phyloP scores from a whole-genome alignment of 2,888 invertebrate genomes.

The Drosophila monieri region DNA sequence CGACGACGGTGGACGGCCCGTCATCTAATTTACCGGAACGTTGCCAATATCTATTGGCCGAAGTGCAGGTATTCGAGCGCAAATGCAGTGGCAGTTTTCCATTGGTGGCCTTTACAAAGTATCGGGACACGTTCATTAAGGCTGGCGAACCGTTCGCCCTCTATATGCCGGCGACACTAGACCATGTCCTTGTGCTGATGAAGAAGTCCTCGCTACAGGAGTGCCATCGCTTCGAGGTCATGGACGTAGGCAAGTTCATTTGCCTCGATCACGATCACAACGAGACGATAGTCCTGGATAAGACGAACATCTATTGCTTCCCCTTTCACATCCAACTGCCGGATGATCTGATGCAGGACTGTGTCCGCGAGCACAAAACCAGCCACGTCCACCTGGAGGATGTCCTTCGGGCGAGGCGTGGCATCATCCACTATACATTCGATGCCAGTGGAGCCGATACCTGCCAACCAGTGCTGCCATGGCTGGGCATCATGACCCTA shows the following conservation, averaged over 20 bases:
- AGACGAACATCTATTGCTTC: constrained; percentile 51
- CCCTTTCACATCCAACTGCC: constrained; percentile 62
- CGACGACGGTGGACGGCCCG: background rate
- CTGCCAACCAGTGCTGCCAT: background rate
- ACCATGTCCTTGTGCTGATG: constrained; percentile 35
- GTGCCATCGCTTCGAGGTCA: constrained; percentile 39
- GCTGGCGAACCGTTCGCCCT: constrained; percentile 53
- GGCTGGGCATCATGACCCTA: background rate
- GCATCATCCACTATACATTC: constrained; percentile 51
- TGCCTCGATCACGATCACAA: constrained; percentile 31
- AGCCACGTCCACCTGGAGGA: background rate
- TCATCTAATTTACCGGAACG: constrained; percentile 31
- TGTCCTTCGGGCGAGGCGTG: constrained; percentile 11
- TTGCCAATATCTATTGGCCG: constrained; percentile 41
- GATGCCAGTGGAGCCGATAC: background rate
- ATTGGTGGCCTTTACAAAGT: constrained; percentile 50
- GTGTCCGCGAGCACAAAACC: constrained; percentile 25
- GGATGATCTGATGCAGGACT: constrained; percentile 58
- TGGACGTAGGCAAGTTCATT: constrained; percentile 26
- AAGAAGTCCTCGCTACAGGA: constrained; percentile 51
- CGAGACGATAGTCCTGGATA: constrained; percentile 19
- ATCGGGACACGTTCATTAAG: constrained; percentile 52
- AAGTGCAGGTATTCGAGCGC: constrained; percentile 5
- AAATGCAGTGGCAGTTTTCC: constrained; percentile 56
- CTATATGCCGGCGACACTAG: constrained; percentile 44